phyloP scores from a whole-genome alignment of 2,113 vertebrate species.

The Chrysochloris asiatica region DNA sequence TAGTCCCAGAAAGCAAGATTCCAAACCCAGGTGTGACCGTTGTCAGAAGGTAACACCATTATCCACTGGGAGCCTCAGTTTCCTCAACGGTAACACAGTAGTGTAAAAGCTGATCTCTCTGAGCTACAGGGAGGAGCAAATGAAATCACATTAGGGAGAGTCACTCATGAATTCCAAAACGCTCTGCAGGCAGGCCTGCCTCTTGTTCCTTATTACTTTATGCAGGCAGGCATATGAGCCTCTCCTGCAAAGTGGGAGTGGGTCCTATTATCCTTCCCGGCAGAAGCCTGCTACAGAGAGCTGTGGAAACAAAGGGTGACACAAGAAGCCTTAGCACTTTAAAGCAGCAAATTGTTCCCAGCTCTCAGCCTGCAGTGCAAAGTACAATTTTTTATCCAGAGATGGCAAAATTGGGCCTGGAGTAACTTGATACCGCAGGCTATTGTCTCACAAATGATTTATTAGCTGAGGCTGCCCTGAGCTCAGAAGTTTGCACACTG shows the following conservation, averaged over 20 bases:
- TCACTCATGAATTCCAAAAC: background rate
- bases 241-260: background rate
- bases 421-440: background rate
- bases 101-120: background rate
- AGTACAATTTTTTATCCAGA: conserved; percentile 36
- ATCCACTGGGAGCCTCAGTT: background rate
- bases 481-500: background rate
- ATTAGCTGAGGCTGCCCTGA: conserved; percentile 60
- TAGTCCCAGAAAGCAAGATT: background rate
- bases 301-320: conserved; percentile 32
- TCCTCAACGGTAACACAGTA: background rate
- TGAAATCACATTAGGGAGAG: background rate
- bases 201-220: background rate
- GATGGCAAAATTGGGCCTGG: conserved; percentile 52
- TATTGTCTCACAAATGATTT: conserved; percentile 49
- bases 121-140: background rate
- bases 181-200: too few species aligned
- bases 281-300: background rate
- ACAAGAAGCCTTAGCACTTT: background rate
- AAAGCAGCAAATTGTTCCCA: conserved; percentile 19
- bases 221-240: background rate
- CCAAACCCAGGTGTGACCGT: background rate
- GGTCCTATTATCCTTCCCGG: background rate
- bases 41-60: too few species aligned
- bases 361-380: background rate